A percentile compares a stretch with the other conserved stretches of the same genome.
phyloP scores from a whole-genome alignment of 2,113 vertebrate species.

The Piprites chloris region DNA sequence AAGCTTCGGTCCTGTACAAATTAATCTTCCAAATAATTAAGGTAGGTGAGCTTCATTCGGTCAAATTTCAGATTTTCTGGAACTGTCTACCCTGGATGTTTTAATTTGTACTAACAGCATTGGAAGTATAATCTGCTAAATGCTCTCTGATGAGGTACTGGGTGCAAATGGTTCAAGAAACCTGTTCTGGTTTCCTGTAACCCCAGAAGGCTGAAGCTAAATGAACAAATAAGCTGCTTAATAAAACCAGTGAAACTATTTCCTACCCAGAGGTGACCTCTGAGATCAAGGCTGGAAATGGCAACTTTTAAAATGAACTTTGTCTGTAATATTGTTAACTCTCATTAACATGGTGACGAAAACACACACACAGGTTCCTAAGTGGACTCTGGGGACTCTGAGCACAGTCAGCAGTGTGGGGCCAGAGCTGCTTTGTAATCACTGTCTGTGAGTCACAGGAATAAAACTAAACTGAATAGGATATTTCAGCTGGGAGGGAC shows the following conservation, averaged over 20 bases:
- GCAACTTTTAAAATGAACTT: not conserved
- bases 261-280: not conserved
- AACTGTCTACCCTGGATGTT: not conserved
- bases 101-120: not conserved
- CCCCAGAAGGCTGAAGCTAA: not conserved
- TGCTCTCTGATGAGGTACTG: not conserved
- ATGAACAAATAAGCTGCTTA: not conserved
- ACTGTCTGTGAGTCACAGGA: not conserved
- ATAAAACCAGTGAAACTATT: not conserved
- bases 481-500: not conserved
- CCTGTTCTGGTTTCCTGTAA: not conserved
- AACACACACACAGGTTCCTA: not conserved
- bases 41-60: not conserved
- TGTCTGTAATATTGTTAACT: not conserved
- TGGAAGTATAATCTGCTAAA: not conserved
- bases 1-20: not conserved
- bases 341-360: not conserved
- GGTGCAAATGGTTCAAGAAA: not conserved
- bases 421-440: not conserved
- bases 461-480: not conserved
- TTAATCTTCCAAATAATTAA: not conserved
- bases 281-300: not conserved
- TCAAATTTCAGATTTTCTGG: not conserved
- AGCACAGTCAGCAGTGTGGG: not conserved
- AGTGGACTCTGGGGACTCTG: not conserved